A percentile compares a stretch with the other conserved stretches of the same genome.
phyloP scores from a whole-genome alignment of 1,140 invertebrate species.

The Papilio polytes region DNA sequence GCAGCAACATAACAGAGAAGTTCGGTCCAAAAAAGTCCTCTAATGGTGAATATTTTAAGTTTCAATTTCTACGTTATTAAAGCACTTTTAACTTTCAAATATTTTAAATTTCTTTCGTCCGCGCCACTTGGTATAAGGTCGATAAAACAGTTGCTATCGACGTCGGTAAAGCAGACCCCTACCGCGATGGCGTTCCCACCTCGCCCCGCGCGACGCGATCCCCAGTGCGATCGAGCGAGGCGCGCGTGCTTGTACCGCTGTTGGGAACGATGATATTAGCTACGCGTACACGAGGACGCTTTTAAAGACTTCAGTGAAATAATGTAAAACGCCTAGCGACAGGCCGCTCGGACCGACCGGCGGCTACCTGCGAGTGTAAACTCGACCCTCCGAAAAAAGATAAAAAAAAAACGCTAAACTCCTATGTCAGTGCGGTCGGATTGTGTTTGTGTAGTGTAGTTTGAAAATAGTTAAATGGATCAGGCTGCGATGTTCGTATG shows the following conservation, averaged over 20 bases:
- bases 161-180: constrained; percentile 63
- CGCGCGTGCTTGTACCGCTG: constrained; percentile 59
- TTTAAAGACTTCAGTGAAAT: constrained; percentile 77
- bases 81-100: constrained; percentile 39
- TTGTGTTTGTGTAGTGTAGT: constrained; percentile 77
- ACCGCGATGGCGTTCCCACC: constrained; percentile 54
- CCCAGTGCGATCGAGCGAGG: constrained; percentile 77
- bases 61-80: not conserved
- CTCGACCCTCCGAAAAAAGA: constrained; percentile 72
- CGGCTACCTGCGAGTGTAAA: constrained; percentile 54
- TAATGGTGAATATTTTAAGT: too few relatives aligned
- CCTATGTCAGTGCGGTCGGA: constrained; percentile 74
- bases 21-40: too few relatives aligned
- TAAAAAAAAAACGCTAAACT: constrained; percentile 65
- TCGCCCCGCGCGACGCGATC: constrained; percentile 58
- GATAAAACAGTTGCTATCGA: constrained; percentile 54
- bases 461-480: constrained; percentile 82
- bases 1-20: too few relatives aligned
- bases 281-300: constrained; percentile 67
- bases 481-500: constrained; percentile 80
- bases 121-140: constrained; percentile 66
- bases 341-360: constrained; percentile 51
- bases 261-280: constrained; percentile 64
- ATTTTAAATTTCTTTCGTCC: constrained; percentile 39
- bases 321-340: constrained; percentile 72